These are phyloP conservation scores for Nothocercus nigrocapillus DNA, from an alignment of 2,113 vertebrate genomes.

Conservation along the genomic window DNA sequence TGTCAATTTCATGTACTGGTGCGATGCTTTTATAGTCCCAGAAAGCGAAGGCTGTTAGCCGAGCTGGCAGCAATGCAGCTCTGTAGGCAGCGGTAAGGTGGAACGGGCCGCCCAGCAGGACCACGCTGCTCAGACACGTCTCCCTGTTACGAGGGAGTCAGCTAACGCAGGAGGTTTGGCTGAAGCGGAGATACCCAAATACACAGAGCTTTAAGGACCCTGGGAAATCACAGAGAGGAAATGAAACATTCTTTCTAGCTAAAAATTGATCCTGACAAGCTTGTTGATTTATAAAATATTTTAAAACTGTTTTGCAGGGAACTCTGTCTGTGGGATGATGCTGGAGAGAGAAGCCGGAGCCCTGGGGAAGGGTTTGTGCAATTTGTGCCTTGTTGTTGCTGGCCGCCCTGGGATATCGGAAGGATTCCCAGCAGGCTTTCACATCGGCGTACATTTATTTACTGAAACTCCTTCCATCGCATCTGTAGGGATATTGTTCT, in stretches of 20 bases:
- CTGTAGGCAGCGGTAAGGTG: neutral
- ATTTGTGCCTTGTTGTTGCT: neutral
- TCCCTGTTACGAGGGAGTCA: neutral
- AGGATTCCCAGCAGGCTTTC: constrained; percentile 32
- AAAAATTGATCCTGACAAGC: neutral
- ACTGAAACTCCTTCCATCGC: neutral
- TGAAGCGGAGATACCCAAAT: neutral
- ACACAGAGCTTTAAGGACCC: neutral
- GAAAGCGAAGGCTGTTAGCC: neutral
- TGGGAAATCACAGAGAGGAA: neutral
- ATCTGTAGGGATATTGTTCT: constrained; percentile 14
- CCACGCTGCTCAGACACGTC: neutral
- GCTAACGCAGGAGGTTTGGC: neutral
- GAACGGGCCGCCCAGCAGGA: neutral
- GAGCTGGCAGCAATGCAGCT: neutral
- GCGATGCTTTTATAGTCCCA: neutral
- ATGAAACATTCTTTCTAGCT: neutral
- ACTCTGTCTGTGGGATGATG: neutral
- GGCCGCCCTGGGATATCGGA: neutral
- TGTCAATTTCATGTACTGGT: neutral
- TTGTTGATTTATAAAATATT: neutral
- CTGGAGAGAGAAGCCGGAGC: neutral
- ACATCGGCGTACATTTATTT: constrained; percentile 32
- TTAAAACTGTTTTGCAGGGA: neutral
- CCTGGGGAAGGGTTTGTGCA: neutral